Evolutionary conservation across 2,113 vertebrate genomes (phyloP).

Genomic region (Tonatia bakeri): DNA sequence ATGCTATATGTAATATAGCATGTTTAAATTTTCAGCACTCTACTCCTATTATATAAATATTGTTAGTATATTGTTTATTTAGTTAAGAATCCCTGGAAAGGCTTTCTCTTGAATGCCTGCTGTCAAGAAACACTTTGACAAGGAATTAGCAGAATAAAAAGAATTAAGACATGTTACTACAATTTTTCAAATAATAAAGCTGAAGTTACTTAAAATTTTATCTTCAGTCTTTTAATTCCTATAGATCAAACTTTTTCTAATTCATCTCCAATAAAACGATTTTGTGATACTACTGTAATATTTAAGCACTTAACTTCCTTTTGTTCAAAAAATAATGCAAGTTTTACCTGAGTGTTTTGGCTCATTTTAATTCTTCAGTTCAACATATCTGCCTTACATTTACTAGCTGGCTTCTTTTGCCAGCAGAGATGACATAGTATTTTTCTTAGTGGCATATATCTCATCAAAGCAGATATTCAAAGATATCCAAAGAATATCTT

Average conservation of each 20-base stretch:
- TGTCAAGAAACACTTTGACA: constrained; percentile 4
- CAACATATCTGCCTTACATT: constrained; percentile 42
- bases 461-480: neutral
- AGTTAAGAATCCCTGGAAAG: neutral
- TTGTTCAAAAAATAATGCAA: neutral
- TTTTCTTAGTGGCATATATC: neutral
- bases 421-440: neutral
- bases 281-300: neutral
- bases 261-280: neutral
- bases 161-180: constrained; percentile 29
- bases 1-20: neutral
- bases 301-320: neutral
- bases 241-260: neutral
- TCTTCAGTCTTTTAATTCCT: neutral
- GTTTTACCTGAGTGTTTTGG: neutral
- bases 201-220: neutral
- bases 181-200: constrained; percentile 25
- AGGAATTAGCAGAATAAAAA: neutral
- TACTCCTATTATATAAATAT: neutral
- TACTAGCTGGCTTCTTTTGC: constrained; percentile 4
- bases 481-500: neutral
- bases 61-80: neutral
- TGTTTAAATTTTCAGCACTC: neutral
- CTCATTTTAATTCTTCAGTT: neutral
- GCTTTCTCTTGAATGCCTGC: neutral